Percentiles rank a stretch among this genome's conserved stretches.
phyloP scores from a whole-genome alignment of 2,113 vertebrate species.

The Laticauda colubrina region DNA sequence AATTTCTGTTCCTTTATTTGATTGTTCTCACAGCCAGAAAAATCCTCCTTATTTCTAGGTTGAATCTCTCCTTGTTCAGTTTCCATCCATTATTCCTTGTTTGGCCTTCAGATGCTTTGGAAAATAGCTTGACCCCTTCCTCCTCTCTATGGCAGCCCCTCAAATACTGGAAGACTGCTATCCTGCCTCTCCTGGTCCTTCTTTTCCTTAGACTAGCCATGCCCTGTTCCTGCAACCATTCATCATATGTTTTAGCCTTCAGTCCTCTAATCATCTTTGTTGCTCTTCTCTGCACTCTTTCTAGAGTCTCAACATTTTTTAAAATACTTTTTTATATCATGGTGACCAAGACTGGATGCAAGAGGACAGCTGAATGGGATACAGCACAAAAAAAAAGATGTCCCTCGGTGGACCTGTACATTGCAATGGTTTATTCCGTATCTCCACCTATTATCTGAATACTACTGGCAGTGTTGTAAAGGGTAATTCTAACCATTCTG shows the following conservation, averaged over 20 bases:
- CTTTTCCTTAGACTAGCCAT: neutral
- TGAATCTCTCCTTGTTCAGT: neutral
- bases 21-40: neutral
- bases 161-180: neutral
- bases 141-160: neutral
- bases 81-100: neutral
- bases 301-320: neutral
- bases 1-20: too few species aligned
- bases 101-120: neutral
- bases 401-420: neutral
- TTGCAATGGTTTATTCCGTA: neutral
- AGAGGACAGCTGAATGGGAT: neutral
- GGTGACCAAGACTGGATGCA: neutral
- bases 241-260: neutral
- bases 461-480: neutral
- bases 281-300: neutral
- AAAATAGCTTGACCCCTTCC: neutral
- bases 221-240: neutral
- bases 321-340: neutral
- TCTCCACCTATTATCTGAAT: conserved; percentile 31
- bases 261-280: neutral
- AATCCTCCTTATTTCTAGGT: neutral
- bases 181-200: neutral
- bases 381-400: neutral
- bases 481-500: neutral